Conservation (phyloP, 2,113 vertebrate genomes). For the Eclectus roratus region DNA sequence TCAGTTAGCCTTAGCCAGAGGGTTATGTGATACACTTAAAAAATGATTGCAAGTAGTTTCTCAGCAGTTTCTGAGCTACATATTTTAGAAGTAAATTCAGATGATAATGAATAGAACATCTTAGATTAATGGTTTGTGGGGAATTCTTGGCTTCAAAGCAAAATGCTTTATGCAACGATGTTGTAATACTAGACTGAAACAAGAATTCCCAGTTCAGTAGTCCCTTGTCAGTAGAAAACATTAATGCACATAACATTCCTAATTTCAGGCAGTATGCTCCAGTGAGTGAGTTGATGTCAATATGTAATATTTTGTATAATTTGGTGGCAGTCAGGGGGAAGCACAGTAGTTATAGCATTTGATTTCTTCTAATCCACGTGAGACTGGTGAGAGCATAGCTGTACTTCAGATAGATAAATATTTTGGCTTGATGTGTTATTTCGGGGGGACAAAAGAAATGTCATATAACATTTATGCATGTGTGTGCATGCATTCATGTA, state of each 20-base stretch:
- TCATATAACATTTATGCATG: background rate
- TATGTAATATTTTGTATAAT: constrained; percentile 22
- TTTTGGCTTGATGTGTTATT: background rate
- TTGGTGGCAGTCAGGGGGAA: constrained; percentile 12
- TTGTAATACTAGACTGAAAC: constrained; percentile 24
- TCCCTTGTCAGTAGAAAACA: constrained; percentile 28
- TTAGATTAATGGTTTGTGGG: constrained; percentile 42
- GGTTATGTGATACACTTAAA: background rate
- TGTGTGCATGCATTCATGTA: background rate
- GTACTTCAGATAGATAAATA: background rate
- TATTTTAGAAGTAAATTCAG: constrained; percentile 19
- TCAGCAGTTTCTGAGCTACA: constrained; percentile 45
- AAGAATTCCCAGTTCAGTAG: background rate
- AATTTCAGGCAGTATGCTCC: constrained; percentile 39
- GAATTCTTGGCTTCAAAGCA: constrained; percentile 37
- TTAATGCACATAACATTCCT: background rate
- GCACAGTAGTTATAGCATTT: background rate
- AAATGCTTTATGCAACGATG: background rate
- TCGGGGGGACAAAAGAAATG: background rate
- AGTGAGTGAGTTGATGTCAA: background rate
- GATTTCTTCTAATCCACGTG: constrained; percentile 8
- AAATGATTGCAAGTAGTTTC: background rate
- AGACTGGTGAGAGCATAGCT: background rate
- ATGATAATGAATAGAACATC: constrained; percentile 26
- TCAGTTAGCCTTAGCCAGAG: constrained; percentile 20